Base-by-base conservation (phyloP, 2,797 vertebrate genomes). In the Epinephelus coioides region DNA sequence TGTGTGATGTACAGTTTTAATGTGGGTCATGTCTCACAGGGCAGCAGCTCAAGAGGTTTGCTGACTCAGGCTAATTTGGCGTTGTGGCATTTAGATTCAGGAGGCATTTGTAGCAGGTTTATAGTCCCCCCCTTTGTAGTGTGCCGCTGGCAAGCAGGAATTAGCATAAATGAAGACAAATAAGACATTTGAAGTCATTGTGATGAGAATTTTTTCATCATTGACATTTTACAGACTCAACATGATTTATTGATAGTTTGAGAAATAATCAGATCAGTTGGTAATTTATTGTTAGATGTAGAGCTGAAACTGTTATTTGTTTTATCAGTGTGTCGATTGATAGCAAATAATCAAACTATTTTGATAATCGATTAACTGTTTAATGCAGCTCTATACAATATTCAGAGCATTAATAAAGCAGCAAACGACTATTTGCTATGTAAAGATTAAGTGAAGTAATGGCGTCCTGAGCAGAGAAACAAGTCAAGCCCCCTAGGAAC, bases 1-100 rank as follows among this genome's bases (percentile, higher is more conserved):
- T 57, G 59, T 70, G 64, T 69, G 76, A 82, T 67, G 68, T 27
- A 53, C 47, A 59, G 47, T 76, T 73, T 84, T 71, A 81, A 86
- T 81, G 54, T 79, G 79, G 66, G 53, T 70, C 65, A n/a, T 12
- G 75, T 83, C 81, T 71, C 81, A 40, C 47, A 38, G 66, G 73
- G 65, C 61, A 75, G 59, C 54, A 34, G 51, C 62, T 64, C 44
- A 43, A 60, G 50, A 68, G 27, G 49, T 56, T 73, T 64, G 70
- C 76, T 66, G 69, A 74, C 18, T 78, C 50, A 12, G 53, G n/a
- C 44, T 61, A 12, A 50, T 71, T 38, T 49, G 73, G 30, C 3
- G 0, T 34, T 19, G 46, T 27, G 43, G 49, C 25, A 44, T 67
- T 76, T 14, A 64, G 43, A 82, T 62, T 66, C 34, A 70, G 15